Conservation (phyloP, 2,113 vertebrate species). For the Chloroceryle aenea region DNA sequence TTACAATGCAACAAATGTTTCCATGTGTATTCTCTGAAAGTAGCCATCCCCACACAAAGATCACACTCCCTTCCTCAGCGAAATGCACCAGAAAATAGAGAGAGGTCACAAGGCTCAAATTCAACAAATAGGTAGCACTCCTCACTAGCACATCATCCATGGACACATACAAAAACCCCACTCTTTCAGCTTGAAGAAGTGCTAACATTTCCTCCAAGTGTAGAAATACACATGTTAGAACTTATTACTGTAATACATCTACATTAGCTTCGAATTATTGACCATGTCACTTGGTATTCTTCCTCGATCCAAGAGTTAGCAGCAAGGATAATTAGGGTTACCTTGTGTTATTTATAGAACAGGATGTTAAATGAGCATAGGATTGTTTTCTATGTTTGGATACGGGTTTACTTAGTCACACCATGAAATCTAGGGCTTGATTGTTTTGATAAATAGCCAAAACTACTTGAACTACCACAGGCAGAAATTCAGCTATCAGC, state of each 20-base stretch:
- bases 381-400: neutral
- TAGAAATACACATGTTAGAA: neutral
- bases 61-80: neutral
- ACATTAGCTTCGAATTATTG: neutral
- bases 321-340: neutral
- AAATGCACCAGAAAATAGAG: neutral
- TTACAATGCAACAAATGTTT: neutral
- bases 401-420: neutral
- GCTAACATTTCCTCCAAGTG: neutral
- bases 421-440: neutral
- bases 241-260: rapidly evolving
- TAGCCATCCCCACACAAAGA: rapidly evolving
- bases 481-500: neutral
- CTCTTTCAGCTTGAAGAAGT: no score
- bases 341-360: neutral
- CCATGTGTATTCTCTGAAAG: neutral
- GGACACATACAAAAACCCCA: rapidly evolving
- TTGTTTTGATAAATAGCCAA: neutral
- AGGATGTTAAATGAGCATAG: neutral
- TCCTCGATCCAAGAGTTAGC: neutral
- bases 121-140: neutral
- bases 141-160: neutral
- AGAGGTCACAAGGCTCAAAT: neutral
- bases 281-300: neutral
- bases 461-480: neutral